Percentiles rank a stretch among this genome's conserved stretches.
Conservation (phyloP, 2,888 invertebrate species). For the Metallyticus violacea region DNA sequence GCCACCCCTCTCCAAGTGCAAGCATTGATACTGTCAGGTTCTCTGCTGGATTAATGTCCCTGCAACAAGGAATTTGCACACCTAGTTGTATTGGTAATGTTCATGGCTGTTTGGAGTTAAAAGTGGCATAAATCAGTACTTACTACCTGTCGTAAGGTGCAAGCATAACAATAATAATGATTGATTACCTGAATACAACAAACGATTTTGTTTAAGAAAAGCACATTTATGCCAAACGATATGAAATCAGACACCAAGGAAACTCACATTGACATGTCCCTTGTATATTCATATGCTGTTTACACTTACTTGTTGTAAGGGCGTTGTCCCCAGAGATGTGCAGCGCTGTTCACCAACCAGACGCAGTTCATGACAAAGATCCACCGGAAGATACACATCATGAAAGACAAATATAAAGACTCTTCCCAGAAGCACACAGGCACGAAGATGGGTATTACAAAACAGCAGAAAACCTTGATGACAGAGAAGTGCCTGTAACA, state of each 20-base stretch:
- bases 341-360: conserved; percentile 88
- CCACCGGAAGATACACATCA: conserved; percentile 73
- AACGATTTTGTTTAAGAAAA: background rate
- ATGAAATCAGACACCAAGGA: too few species aligned
- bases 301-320: conserved; percentile 72
- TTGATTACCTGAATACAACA: background rate
- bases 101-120: too few species aligned
- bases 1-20: conserved; percentile 51
- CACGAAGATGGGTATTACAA: conserved; percentile 40
- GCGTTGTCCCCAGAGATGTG: conserved; percentile 75
- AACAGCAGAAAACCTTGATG: background rate
- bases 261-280: background rate
- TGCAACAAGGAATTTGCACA: too few species aligned
- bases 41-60: conserved; percentile 45
- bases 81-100: too few species aligned
- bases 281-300: too few species aligned
- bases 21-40: conserved; percentile 46
- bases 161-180: background rate
- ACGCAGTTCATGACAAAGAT: conserved; percentile 77
- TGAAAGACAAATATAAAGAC: conserved; percentile 61
- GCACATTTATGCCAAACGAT: background rate
- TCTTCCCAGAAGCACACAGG: conserved; percentile 81
- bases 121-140: too few species aligned
- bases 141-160: too few species aligned
- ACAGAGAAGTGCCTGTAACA: background rate